These are phyloP conservation scores for Tenthredo distinguenda DNA, from an alignment of 2,888 invertebrate species.

Conservation along the genomic window DNA sequence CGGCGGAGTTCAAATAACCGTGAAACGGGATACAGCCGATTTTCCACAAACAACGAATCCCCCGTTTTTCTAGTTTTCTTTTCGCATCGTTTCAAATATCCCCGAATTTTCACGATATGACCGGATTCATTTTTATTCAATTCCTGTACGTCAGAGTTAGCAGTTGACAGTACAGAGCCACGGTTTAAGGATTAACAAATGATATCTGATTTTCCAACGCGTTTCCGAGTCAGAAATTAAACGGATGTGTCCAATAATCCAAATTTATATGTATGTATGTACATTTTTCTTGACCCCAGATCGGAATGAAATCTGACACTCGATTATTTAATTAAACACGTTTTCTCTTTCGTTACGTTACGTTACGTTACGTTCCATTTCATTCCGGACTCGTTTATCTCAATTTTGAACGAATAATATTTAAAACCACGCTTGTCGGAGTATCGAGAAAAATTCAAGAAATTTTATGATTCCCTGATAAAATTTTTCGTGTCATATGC, in stretches of 20 bases:
- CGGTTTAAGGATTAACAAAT: not conserved
- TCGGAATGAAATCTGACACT: conserved; percentile 17
- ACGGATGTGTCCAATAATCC: not conserved
- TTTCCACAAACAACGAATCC: not conserved
- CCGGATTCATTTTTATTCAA: not conserved
- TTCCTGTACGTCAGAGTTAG: not conserved
- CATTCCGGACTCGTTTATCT: conserved; percentile 11
- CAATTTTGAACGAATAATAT: conserved; percentile 8
- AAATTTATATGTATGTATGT: conserved; percentile 4
- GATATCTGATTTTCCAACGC: not conserved
- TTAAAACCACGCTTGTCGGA: not conserved
- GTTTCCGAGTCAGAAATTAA: not conserved
- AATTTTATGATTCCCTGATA: not conserved
- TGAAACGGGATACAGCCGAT: not conserved
- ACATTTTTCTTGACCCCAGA: not conserved
- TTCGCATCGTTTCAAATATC: not conserved
- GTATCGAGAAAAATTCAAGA: not conserved
- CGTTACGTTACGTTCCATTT: not conserved
- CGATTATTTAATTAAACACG: conserved; percentile 2
- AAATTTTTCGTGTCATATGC: not conserved
- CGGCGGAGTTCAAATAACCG: not conserved
- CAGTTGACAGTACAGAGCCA: too few relatives aligned
- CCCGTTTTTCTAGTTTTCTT: not conserved
- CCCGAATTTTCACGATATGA: not conserved
- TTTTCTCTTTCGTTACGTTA: not conserved